Percentiles rank a stretch among this genome's conserved stretches.
phyloP scores from a whole-genome alignment of 1,140 invertebrate species.

The Hyphantria cunea region DNA sequence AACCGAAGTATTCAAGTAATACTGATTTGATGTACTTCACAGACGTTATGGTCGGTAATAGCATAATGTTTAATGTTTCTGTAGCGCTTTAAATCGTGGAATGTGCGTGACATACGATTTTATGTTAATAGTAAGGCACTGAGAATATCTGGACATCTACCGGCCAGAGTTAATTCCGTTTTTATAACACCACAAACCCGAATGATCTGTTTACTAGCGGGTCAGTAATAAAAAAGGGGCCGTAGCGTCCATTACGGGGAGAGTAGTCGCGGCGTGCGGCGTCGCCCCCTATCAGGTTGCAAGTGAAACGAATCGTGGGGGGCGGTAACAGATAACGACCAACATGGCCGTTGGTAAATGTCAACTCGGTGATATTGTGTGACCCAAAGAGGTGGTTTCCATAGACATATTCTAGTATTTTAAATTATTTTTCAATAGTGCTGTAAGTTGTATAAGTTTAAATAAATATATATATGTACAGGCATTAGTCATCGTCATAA shows the following conservation, averaged over 20 bases:
- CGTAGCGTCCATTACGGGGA: constrained; percentile 74
- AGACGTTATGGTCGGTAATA: constrained; percentile 25
- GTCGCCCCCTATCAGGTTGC: constrained; percentile 79
- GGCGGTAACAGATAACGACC: constrained; percentile 77
- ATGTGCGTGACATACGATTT: constrained; percentile 52
- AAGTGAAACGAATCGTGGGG: constrained; percentile 76
- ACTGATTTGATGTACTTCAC: constrained; percentile 12
- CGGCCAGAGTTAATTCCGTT: constrained; percentile 78
- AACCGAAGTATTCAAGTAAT: constrained; percentile 22
- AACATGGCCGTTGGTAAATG: constrained; percentile 71
- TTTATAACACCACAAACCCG: constrained; percentile 81
- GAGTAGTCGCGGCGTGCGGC: constrained; percentile 65
- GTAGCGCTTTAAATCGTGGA: constrained; percentile 44
- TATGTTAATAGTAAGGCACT: constrained; percentile 60
- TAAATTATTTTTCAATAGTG: background rate
- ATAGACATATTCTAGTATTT: background rate
- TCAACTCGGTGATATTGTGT: constrained; percentile 67
- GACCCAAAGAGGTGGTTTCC: constrained; percentile 29
- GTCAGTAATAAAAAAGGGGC: constrained; percentile 80
- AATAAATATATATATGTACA: no score
- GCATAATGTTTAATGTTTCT: constrained; percentile 28
- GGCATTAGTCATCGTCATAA: no score
- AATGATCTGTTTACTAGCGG: constrained; percentile 81
- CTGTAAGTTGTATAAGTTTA: no score
- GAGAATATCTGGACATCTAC: constrained; percentile 70